These are phyloP conservation scores for Machaerirhynchus nigripectus DNA, from an alignment of 2,113 vertebrate genomes.

Conservation along the genomic window DNA sequence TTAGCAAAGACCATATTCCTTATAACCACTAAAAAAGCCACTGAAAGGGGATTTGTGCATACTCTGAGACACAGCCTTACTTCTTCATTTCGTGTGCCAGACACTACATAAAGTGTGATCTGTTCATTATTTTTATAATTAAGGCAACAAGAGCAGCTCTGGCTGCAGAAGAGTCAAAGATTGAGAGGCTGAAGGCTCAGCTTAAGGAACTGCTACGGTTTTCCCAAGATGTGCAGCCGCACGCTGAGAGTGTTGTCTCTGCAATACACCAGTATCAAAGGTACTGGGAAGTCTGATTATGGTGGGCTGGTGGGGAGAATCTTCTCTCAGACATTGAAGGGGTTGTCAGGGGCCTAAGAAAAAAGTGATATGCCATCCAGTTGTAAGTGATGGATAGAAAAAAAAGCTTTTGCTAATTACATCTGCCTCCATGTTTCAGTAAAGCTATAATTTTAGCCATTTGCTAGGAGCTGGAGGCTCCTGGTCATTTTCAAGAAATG, in stretches of 20 bases:
- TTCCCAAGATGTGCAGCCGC: slow-evolving; percentile 74
- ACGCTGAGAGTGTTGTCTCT: slow-evolving; percentile 79
- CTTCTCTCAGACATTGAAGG: neutral
- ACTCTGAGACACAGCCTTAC: neutral
- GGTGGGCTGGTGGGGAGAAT: neutral
- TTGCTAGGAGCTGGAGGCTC: neutral
- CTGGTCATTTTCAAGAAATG: neutral
- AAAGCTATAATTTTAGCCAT: neutral
- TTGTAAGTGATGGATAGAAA: neutral
- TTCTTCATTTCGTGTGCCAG: neutral
- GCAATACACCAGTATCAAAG: slow-evolving; percentile 88
- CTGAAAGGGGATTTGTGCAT: neutral
- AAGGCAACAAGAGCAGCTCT: slow-evolving; percentile 79
- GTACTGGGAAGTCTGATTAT: slow-evolving; percentile 58
- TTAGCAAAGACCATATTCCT: neutral
- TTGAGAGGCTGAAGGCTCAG: slow-evolving; percentile 81
- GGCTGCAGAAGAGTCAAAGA: slow-evolving; percentile 77
- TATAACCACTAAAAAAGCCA: neutral
- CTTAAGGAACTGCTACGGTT: slow-evolving; percentile 85
- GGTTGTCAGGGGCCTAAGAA: neutral
- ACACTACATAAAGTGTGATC: neutral
- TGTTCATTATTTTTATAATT: neutral
- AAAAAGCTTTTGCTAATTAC: neutral
- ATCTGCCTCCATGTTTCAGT: neutral
- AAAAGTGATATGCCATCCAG: neutral